phyloP scores from a whole-genome alignment of 2,888 invertebrate genomes.

The Boloria selene region DNA sequence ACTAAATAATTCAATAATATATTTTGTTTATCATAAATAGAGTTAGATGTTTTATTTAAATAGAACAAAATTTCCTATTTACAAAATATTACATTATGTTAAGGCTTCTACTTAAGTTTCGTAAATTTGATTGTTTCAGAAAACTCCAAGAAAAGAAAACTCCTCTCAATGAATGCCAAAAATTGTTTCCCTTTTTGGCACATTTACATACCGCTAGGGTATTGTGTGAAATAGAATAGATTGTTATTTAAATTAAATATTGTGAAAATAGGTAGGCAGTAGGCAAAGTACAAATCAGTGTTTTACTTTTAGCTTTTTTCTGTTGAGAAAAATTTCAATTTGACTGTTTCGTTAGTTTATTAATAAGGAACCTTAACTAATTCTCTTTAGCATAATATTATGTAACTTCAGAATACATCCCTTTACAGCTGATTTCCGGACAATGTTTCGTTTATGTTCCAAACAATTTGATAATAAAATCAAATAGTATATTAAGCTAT shows the following conservation, averaged over 20 bases:
- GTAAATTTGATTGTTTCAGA: constrained; percentile 46
- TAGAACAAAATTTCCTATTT: not conserved
- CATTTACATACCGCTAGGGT: constrained; percentile 27
- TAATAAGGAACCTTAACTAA: no score
- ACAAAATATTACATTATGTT: not conserved
- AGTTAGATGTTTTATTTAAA: not conserved
- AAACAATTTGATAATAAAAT: no score
- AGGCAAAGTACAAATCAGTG: no score
- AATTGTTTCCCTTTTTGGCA: not conserved
- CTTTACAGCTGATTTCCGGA: no score
- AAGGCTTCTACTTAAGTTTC: constrained; percentile 36
- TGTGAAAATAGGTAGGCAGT: constrained; percentile 8
- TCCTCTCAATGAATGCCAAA: constrained; percentile 28
- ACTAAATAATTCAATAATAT: not conserved
- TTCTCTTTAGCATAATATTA: no score
- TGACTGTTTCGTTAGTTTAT: no score
- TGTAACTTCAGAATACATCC: no score
- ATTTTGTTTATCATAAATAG: not conserved
- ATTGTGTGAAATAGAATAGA: constrained; percentile 33
- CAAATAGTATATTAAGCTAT: no score
- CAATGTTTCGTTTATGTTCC: no score
- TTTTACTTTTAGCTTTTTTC: no score
- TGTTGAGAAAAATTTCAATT: no score
- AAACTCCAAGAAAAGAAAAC: constrained; percentile 35
- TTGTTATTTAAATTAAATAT: constrained; percentile 22